Percentiles rank a stretch among this genome's conserved stretches.
phyloP scores from a whole-genome alignment of 2,797 vertebrate species.

The Antennarius maculatus region DNA sequence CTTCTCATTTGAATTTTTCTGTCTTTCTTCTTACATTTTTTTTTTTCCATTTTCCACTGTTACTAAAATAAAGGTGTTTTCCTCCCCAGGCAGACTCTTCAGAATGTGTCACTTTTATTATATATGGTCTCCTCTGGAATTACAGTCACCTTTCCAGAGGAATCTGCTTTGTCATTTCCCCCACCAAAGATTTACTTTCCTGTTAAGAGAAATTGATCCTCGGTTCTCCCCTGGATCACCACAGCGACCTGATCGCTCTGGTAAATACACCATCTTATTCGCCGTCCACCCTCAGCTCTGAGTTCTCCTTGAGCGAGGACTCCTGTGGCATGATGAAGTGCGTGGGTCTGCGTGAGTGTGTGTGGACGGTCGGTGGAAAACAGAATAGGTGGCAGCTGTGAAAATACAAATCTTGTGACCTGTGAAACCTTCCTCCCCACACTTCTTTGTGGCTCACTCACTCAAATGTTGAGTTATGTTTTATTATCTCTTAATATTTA shows the following conservation, averaged over 20 bases:
- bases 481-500: constrained; percentile 28
- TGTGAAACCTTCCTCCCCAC: constrained; percentile 38
- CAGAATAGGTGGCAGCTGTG: constrained; percentile 70
- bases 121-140: constrained; percentile 25
- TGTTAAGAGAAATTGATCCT: constrained; percentile 41
- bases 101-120: constrained; percentile 38
- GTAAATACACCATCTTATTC: constrained; percentile 34
- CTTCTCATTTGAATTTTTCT: constrained; percentile 25
- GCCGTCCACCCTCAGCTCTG: constrained; percentile 20
- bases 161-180: constrained; percentile 69
- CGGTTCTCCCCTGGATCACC: constrained; percentile 38
- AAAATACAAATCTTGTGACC: constrained; percentile 71
- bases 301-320: constrained; percentile 16
- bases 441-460: constrained; percentile 4
- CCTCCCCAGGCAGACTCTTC: constrained; percentile 8
- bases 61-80: constrained; percentile 29
- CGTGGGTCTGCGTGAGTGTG: constrained; percentile 23
- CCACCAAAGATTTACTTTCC: constrained; percentile 27
- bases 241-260: constrained; percentile 29
- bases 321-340: constrained; percentile 29
- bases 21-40: constrained; percentile 6
- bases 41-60: constrained; percentile 52
- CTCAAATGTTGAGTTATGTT: constrained; percentile 13
- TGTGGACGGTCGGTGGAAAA: constrained; percentile 37
- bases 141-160: constrained; percentile 49